Base-by-base conservation (phyloP, 2,113 vertebrate genomes). In the Plecotus auritus region DNA sequence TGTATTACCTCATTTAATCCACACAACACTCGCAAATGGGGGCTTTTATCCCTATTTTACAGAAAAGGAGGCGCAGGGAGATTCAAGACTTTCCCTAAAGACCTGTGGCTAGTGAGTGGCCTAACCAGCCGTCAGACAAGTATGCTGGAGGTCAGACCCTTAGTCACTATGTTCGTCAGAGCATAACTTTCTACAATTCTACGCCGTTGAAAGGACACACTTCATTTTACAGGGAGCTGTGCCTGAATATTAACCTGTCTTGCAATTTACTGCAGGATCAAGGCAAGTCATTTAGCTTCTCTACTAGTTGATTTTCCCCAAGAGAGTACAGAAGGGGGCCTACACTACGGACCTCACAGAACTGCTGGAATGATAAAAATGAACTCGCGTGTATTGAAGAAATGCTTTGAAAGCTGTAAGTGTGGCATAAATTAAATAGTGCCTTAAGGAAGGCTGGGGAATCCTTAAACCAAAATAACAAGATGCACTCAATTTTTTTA, bases 401-500 rank as follows among this genome's bases (percentile, higher is more conserved):
- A 95, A 89, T 17, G 45, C 45, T 96, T 95, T 92, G 87, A 84
- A 84, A 94, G 92, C 66, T 72, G 40, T 23, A 17, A 45, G 18
- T 54, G 56, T 47, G 59, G 35, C 37, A 23, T 20, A 86, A 47
- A 40, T 51, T 45, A 89, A 83, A 80, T 61, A 45, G 8, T 9
- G 17, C 66, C 64, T 86, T 49, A 83, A 94, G 84, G 37, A 9
- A 84, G 54, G 56, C 37, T 77, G 66, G 90, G 93, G 95, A 96
- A 89, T 87, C 81, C 90, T 95, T 84, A 81, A 92, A 84, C 64
- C 32, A 90, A 95, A 95, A 92, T 85, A 95, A 92, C 51, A 82
- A 95, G 92, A 93, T 74, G 56, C 72, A 76, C 26, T 77, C 28
- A 28, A 12, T 59, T 47, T 78, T 84, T 42, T 94, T 47, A 92